Percentiles rank a stretch among this genome's conserved stretches.
Evolutionary conservation across 30 jellyfish, hydroid and myxozoan genomes (phyloP).

Genomic region (Chrysaora quinquecirrha): DNA sequence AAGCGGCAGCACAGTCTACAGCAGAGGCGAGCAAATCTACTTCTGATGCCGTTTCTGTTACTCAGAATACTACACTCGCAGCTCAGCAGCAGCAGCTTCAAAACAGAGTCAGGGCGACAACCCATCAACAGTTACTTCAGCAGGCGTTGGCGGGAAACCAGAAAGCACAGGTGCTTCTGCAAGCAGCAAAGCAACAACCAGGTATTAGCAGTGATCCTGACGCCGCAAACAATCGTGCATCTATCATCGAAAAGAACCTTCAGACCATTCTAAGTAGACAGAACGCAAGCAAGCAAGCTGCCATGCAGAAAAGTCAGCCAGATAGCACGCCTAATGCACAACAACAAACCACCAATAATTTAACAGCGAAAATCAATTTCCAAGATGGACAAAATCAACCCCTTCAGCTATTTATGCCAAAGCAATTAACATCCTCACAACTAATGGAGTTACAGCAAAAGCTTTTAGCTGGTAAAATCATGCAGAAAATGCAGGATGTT

Average conservation of each 20-base stretch:
- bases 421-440: conserved; percentile 51
- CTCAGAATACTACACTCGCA: not conserved
- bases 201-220: not conserved
- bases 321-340: conserved; percentile 11
- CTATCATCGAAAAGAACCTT: conserved; percentile 31
- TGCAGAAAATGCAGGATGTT: conserved; percentile 62
- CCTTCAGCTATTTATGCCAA: conserved; percentile 39
- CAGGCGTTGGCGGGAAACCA: conserved; percentile 14
- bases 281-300: conserved; percentile 49
- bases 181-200: conserved; percentile 5
- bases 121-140: conserved; percentile 24
- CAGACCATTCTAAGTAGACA: conserved; percentile 52
- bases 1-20: conserved; percentile 42
- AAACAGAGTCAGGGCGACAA: not conserved
- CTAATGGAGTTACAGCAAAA: conserved; percentile 64
- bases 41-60: conserved; percentile 21
- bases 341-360: not conserved
- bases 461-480: conserved; percentile 62
- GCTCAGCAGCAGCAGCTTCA: conserved; percentile 27
- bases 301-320: conserved; percentile 10
- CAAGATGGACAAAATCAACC: conserved; percentile 6
- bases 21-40: conserved; percentile 3
- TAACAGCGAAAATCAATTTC: not conserved
- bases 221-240: conserved; percentile 25
- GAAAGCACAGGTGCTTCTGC: not conserved